These are phyloP conservation scores for Pollicipes pollicipes DNA, from an alignment of 1,140 invertebrate species.

Conservation along the genomic window DNA sequence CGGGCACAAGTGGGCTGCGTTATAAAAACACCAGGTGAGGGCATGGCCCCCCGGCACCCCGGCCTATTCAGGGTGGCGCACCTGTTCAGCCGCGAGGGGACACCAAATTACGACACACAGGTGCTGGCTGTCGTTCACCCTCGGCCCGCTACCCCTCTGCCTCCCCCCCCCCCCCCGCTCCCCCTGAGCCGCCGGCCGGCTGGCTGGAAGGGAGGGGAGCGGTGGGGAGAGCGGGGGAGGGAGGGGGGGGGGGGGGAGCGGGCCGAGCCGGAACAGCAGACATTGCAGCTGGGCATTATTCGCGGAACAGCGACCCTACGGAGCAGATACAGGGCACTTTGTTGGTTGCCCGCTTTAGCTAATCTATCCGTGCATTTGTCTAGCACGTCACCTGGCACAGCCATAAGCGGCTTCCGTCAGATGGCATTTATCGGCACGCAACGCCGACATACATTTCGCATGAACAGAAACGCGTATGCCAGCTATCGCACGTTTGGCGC, in stretches of 20 bases:
- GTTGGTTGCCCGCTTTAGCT: neutral
- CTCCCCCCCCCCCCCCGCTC: neutral
- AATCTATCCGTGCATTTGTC: neutral
- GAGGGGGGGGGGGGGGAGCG: too few species aligned
- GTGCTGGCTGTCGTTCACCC: neutral
- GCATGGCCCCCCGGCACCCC: too few species aligned
- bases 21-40: neutral
- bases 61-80: neutral
- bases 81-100: neutral
- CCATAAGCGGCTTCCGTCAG: neutral
- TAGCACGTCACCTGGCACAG: neutral
- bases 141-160: too few species aligned
- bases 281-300: neutral
- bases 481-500: too few species aligned
- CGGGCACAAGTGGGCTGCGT: neutral
- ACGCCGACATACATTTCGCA: too few species aligned
- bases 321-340: neutral
- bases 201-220: too few species aligned
- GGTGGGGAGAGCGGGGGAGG: too few species aligned
- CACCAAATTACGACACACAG: neutral
- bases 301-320: neutral
- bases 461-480: too few species aligned
- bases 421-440: too few species aligned
- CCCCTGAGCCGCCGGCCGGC: too few species aligned
- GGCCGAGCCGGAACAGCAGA: neutral